phyloP scores from a whole-genome alignment of 2,888 invertebrate species.

The Allygus modestus region DNA sequence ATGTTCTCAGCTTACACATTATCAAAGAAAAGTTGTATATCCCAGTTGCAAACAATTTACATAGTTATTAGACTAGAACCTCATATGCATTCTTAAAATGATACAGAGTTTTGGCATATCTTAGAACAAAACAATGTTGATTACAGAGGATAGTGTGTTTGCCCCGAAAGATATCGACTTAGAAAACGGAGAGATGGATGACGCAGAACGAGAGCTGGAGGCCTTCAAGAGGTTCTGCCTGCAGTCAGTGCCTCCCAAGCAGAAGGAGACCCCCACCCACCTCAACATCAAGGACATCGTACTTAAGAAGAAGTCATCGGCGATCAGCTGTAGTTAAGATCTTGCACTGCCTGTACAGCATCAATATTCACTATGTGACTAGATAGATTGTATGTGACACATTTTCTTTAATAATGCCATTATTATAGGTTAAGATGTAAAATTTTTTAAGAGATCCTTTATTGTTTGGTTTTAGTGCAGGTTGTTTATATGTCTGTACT shows the following conservation, averaged over 20 bases:
- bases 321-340: constrained; percentile 68
- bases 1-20: too few relatives aligned
- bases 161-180: constrained; percentile 87
- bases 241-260: constrained; percentile 87
- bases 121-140: too few relatives aligned
- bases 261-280: constrained; percentile 87
- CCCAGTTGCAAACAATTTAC: too few relatives aligned
- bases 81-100: too few relatives aligned
- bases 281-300: constrained; percentile 89
- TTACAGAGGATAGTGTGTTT: constrained; percentile 81
- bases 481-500: constrained; percentile 60
- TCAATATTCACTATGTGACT: constrained; percentile 45
- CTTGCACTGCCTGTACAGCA: constrained; percentile 60
- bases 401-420: constrained; percentile 53
- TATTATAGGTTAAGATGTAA: constrained; percentile 60
- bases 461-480: constrained; percentile 58
- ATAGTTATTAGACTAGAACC: too few relatives aligned
- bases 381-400: constrained; percentile 56
- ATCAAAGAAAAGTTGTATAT: too few relatives aligned
- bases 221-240: constrained; percentile 92
- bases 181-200: constrained; percentile 87
- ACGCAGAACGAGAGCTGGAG: constrained; percentile 89
- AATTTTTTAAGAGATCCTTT: constrained; percentile 55
- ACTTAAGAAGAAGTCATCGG: constrained; percentile 78
- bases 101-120: too few relatives aligned